Evolutionary conservation across 2,113 vertebrate species (phyloP).

Genomic region (Lepisosteus oculatus): DNA sequence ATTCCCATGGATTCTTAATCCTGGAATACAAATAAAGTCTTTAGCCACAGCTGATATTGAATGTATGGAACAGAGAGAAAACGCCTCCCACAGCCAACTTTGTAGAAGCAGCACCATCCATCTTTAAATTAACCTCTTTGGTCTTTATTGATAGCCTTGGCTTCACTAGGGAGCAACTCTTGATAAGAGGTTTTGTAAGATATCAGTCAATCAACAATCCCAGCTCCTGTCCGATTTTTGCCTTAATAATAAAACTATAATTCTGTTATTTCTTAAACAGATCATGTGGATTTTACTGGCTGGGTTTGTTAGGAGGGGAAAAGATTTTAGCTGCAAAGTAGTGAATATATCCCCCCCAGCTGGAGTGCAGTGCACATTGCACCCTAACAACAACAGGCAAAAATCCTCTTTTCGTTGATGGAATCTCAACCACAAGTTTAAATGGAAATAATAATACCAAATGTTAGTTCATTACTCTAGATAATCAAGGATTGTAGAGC

Average conservation of each 20-base stretch:
- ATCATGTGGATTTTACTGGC: conserved; percentile 15
- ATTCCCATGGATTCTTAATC: conserved; percentile 1
- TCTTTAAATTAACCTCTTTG: conserved; percentile 54
- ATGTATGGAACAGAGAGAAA: not conserved
- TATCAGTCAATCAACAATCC: conserved; percentile 46
- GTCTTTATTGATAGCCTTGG: conserved; percentile 37
- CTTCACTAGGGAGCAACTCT: conserved; percentile 25
- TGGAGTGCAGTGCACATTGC: conserved; percentile 36
- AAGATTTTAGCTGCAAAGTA: conserved; percentile 17
- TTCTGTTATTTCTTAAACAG: conserved; percentile 22
- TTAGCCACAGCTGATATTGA: not conserved
- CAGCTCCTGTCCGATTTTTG: conserved; percentile 36
- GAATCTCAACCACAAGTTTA: too few relatives aligned
- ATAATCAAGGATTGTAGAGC: conserved; percentile 19
- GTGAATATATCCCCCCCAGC: conserved; percentile 51
- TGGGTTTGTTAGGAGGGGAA: not conserved
- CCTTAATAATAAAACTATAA: conserved; percentile 31
- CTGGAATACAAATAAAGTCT: not conserved
- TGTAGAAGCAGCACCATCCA: conserved; percentile 23
- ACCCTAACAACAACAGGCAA: not conserved
- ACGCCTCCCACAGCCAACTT: conserved; percentile 2
- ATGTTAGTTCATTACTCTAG: conserved; percentile 20
- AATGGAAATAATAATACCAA: conserved; percentile 6
- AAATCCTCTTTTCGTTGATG: too few relatives aligned
- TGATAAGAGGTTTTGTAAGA: conserved; percentile 42